Base-by-base conservation (phyloP, 2,888 invertebrate species). In the Parascotia fuliginaria region DNA sequence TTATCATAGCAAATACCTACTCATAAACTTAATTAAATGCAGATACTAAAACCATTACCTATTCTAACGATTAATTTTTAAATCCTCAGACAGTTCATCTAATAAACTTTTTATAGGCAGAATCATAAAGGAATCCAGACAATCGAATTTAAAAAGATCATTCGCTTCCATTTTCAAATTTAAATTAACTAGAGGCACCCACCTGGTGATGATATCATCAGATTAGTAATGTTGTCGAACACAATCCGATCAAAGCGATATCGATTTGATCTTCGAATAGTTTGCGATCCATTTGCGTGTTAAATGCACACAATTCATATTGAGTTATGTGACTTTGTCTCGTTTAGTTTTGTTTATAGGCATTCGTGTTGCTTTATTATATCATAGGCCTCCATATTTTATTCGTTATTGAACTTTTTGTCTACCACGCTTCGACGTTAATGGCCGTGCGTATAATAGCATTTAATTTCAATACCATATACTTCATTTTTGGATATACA, bases 261-360 rank as follows among this genome's bases (percentile, higher is more conserved):
- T 79, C 71, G 78, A 81, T 83, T 76, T 60, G 61, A 70, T 74
- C 70, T 68, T 64, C 55, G 62, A 73, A 77, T 72, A 63, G 75
- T 71, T 77, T 55, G 77, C 75, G 70, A 74, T 57, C 71, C 60
- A 75, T 61, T 89, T 73, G 89, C 89, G 89, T 89, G 89, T 75
- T 79, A 73, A 83, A 83, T 75, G 75, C 77, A 73, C 80, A 89
- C 86, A 81, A 86, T 75, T 90, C 86, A 87, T 79, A 64, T 70
- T 84, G 84, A 87, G 75, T 85, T 85, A 88, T 87, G 77, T 70
- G 81, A 79, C 75, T 83, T 83, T 82, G 85, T 85, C 85, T 85
- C 84, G 81, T 85, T 87, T 77, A 72, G 75, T 79, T 82, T 82
- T 84, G 83, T 87, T 89, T 89, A 89, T 86, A 71, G 80, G 70